Base-by-base conservation (phyloP, 1,140 invertebrate species). In the Dreissena rostriformis region DNA sequence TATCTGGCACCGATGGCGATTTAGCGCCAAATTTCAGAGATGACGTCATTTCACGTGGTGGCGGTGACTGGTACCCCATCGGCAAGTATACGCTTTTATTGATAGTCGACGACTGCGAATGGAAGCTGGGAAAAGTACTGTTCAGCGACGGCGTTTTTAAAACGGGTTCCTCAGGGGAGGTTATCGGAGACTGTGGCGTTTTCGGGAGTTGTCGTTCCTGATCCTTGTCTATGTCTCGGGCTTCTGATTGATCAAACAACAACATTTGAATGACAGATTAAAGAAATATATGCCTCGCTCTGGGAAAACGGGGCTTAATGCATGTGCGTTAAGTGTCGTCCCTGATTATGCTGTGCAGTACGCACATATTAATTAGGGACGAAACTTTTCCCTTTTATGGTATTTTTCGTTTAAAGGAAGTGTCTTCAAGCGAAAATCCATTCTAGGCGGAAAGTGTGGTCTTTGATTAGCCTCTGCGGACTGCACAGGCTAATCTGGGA, bases 191-290 rank as follows among this genome's bases (percentile, higher is more conserved):
- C 15, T 26, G 26, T 52, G 80, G 80, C 10, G 80, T 22, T 28
- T 82, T 82, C 8, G 80, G 80, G 6, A 82, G 68, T n/a, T 81
- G 78, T 19, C 78, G 66, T 14, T 81, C 78, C 7, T 66, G n/a
- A 0, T 82, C 80, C 0, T 68, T 72, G 5, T 14, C 11, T 24
- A 11, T 12, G 19, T 79, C 77, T 55, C 70, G 77, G n/a, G 77
- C 66, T 71, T 79, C 77, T 79, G 53, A 61, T 5, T 39, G 39
- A 39, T 39, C 39, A 39, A 39, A n/a, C 17, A 61, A 61, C 17
- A 11, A 61, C 57, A 61, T 61, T n/a, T 61, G 57, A 61, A 61
- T n/a, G 22, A 61, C 57, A 2, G 39, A 39, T 39, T 39, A 39
- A 5, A n/a, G 2, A 39, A 39, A 39, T n/a, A n/a, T n/a, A n/a